phyloP scores from a whole-genome alignment of 2,797 vertebrate species.

The Anguilla anguilla region DNA sequence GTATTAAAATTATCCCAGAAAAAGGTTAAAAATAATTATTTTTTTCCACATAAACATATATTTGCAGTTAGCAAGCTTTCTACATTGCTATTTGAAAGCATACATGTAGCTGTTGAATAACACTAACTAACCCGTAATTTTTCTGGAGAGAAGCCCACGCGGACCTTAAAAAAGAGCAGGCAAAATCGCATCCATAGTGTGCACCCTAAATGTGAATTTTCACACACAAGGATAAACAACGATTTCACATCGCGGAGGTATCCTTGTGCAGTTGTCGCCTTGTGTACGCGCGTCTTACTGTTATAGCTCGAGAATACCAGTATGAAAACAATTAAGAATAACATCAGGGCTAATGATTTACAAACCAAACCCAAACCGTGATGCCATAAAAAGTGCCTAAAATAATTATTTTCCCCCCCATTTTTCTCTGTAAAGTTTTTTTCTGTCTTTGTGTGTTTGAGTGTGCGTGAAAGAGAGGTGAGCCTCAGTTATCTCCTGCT shows the following conservation, averaged over 20 bases:
- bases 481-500: slow-evolving; percentile 34
- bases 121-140: neutral
- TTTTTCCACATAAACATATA: neutral
- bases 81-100: neutral
- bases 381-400: slow-evolving; percentile 65
- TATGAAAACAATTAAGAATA: slow-evolving; percentile 13
- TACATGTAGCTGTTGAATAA: neutral
- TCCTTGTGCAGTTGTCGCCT: neutral
- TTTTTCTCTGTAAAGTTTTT: slow-evolving; percentile 32
- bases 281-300: neutral
- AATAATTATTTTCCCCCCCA: slow-evolving; percentile 41
- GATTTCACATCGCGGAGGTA: neutral
- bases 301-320: neutral
- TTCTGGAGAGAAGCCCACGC: neutral
- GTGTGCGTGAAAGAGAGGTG: neutral
- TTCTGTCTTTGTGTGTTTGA: slow-evolving; percentile 20
- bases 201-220: neutral
- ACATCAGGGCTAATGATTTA: slow-evolving; percentile 59
- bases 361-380: slow-evolving; percentile 57
- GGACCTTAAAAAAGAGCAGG: neutral
- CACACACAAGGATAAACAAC: neutral
- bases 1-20: neutral
- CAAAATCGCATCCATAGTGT: neutral
- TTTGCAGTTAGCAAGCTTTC: neutral
- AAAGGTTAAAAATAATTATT: neutral